Evolutionary conservation across 2,797 vertebrate species (phyloP).

Genomic region (Sebastes vulpes): DNA sequence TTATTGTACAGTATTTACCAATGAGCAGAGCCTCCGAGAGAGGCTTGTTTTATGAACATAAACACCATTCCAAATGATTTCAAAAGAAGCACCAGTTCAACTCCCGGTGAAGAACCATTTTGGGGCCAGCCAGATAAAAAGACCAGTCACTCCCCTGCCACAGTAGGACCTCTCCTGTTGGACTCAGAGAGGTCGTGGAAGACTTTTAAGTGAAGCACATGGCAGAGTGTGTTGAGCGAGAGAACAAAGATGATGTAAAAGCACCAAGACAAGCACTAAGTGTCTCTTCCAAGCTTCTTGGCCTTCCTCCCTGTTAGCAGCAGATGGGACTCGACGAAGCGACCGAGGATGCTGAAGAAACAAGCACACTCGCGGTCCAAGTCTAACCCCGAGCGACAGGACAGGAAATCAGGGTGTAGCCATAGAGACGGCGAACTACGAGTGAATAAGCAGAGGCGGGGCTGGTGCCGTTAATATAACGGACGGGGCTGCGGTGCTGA

Average conservation of each 20-base stretch:
- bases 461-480: slow-evolving; percentile 58
- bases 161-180: slow-evolving; percentile 43
- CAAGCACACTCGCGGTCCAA: slow-evolving; percentile 59
- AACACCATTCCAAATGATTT: slow-evolving; percentile 74
- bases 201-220: slow-evolving; percentile 60
- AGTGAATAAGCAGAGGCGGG: slow-evolving; percentile 54
- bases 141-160: slow-evolving; percentile 53
- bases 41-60: slow-evolving; percentile 76
- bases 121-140: slow-evolving; percentile 42
- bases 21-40: slow-evolving; percentile 69
- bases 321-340: slow-evolving; percentile 58
- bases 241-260: slow-evolving; percentile 67
- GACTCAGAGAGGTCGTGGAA: slow-evolving; percentile 54
- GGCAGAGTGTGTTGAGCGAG: slow-evolving; percentile 43
- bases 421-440: slow-evolving; percentile 43
- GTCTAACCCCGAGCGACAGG: slow-evolving; percentile 39
- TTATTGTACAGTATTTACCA: slow-evolving; percentile 83
- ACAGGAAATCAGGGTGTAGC: slow-evolving; percentile 70
- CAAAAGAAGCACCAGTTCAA: slow-evolving; percentile 68
- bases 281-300: slow-evolving; percentile 74
- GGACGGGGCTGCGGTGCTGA: slow-evolving; percentile 87
- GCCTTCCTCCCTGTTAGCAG: slow-evolving; percentile 63
- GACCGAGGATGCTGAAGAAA: slow-evolving; percentile 47
- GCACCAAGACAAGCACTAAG: slow-evolving; percentile 65
- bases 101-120: slow-evolving; percentile 61